phyloP scores from a whole-genome alignment of 2,888 invertebrate species.

The Dione vanillae region DNA sequence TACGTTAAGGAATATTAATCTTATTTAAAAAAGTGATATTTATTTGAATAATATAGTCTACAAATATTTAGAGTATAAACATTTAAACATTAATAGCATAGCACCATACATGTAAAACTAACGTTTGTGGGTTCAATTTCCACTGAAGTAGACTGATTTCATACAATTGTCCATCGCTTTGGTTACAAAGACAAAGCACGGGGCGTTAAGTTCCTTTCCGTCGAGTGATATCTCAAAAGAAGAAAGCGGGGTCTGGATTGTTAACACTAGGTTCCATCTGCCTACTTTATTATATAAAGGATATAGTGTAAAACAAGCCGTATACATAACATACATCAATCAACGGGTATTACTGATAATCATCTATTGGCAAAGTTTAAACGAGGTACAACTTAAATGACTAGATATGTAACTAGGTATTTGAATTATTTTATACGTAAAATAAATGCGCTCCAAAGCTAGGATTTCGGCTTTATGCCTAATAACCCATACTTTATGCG shows the following conservation, averaged over 20 bases:
- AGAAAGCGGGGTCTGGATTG: neutral
- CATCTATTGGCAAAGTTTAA: constrained; percentile 21
- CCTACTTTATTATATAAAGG: neutral
- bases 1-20: too few relatives aligned
- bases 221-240: neutral
- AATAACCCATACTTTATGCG: too few relatives aligned
- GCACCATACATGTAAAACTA: too few relatives aligned
- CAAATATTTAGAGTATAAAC: too few relatives aligned
- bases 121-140: neutral
- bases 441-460: neutral
- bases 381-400: neutral
- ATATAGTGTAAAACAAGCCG: constrained; percentile 1
- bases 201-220: too few relatives aligned
- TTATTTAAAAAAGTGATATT: too few relatives aligned
- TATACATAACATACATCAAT: constrained; percentile 11
- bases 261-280: neutral
- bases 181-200: neutral
- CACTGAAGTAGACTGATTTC: neutral
- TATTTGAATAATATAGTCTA: too few relatives aligned
- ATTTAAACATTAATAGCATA: too few relatives aligned
- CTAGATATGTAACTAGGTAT: neutral
- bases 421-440: neutral
- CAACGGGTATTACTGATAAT: constrained; percentile 19
- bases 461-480: too few relatives aligned
- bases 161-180: neutral